Evolutionary conservation across 92 coral and sea anemone species (phyloP).

Genomic region (Blastomussa wellsi): DNA sequence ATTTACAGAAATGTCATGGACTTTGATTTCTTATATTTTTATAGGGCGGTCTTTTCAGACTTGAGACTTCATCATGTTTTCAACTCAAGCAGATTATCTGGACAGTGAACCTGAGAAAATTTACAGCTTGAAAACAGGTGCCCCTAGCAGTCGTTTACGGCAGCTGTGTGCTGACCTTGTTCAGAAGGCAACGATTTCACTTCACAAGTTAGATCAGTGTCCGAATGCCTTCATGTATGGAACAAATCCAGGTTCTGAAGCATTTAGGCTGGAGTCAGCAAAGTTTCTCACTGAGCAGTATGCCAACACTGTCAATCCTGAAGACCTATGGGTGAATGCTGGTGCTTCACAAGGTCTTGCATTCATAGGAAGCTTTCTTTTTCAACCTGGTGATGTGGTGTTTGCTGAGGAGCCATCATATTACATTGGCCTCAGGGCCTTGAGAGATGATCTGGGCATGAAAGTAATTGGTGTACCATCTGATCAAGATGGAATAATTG

Average conservation of each 20-base stretch:
- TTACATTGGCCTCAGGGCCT: constrained; percentile 64
- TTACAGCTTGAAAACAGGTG: constrained; percentile 60
- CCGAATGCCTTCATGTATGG: constrained; percentile 77
- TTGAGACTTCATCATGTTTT: background rate
- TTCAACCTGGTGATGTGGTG: constrained; percentile 77
- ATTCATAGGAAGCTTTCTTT: constrained; percentile 39
- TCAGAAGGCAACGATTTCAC: constrained; percentile 50
- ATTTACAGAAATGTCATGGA: no score
- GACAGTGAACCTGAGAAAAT: constrained; percentile 20
- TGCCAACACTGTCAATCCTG: constrained; percentile 59
- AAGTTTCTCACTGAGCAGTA: constrained; percentile 75
- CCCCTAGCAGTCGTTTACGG: constrained; percentile 64
- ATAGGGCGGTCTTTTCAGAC: no score
- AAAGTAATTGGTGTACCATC: constrained; percentile 76
- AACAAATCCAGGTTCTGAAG: constrained; percentile 56
- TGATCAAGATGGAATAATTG: constrained; percentile 76
- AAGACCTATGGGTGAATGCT: constrained; percentile 71
- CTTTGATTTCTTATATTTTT: no score
- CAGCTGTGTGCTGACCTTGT: constrained; percentile 64
- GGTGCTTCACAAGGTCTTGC: constrained; percentile 88
- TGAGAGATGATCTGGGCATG: constrained; percentile 65
- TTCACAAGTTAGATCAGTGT: constrained; percentile 37
- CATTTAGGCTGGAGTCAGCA: constrained; percentile 66
- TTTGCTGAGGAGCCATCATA: constrained; percentile 91
- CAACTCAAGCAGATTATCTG: constrained; percentile 14